Conservation (phyloP, 2,113 vertebrate species). For the Chionis minor region DNA sequence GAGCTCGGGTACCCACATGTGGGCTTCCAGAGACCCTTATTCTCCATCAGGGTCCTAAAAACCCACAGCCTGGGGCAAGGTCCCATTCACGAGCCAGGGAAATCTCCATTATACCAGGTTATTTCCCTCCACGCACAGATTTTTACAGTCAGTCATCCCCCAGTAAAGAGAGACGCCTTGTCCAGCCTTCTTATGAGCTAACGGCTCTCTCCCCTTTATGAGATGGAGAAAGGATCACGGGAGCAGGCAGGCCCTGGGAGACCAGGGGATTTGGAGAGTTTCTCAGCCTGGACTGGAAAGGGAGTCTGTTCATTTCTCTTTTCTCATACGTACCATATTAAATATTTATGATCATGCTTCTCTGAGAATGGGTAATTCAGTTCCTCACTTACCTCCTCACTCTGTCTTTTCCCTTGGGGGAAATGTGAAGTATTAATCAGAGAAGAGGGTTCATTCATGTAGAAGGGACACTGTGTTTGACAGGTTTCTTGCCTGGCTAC, state of each 20-base stretch:
- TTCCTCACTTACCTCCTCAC: neutral
- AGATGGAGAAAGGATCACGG: neutral
- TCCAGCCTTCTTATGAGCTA: neutral
- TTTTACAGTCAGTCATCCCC: neutral
- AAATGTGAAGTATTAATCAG: conserved; percentile 30
- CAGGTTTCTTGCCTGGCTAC: conserved; percentile 14
- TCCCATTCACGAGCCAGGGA: neutral
- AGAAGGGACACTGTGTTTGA: conserved; percentile 13
- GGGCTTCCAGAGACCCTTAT: neutral
- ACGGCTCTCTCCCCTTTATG: neutral
- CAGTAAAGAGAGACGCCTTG: neutral
- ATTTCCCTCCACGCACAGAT: neutral
- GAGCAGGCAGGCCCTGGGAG: neutral
- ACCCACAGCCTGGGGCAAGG: neutral
- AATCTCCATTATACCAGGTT: neutral
- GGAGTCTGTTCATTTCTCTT: neutral
- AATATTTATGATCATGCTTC: conserved; percentile 31
- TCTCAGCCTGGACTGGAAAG: neutral
- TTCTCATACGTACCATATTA: neutral
- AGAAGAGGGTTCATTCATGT: conserved; percentile 15
- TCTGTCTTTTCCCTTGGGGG: neutral
- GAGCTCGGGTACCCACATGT: neutral
- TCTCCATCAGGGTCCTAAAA: neutral
- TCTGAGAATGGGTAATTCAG: conserved; percentile 4
- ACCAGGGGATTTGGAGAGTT: neutral